Evolutionary conservation across 2,797 vertebrate genomes (phyloP), one percentile per base, ranked within the genome.

Genomic region (Anabas testudineus): DNA sequence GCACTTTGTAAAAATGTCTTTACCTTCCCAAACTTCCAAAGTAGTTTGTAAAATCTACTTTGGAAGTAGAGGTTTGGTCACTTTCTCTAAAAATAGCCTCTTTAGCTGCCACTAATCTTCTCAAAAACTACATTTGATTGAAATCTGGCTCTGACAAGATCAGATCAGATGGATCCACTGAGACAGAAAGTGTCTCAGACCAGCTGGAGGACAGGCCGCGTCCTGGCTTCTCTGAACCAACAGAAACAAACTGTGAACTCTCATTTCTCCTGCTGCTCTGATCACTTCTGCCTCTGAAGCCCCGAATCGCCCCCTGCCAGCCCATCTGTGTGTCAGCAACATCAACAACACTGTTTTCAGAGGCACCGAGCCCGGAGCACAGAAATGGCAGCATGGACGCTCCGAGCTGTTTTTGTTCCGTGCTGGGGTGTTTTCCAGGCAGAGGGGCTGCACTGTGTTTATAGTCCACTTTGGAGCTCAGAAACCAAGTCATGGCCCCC

Each of bases 161-260:
- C 54, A 9, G 32, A n/a, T n/a, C n/a, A n/a, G n/a, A n/a, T n/a
- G n/a, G n/a, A n/a, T n/a, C n/a, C n/a, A n/a, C n/a, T n/a, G n/a
- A n/a, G n/a, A n/a, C n/a, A n/a, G n/a, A n/a, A n/a, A n/a, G n/a
- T n/a, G n/a, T n/a, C n/a, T n/a, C n/a, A 19, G 53, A 66, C 55
- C 74, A 66, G 62, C 55, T 61, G 74, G 43, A 49, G 67, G 37
- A 46, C 43, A 13, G 19, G 26, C 34, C 14, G 45, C 63, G 59
- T 63, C 57, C 58, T 57, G 58, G 45, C 30, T 54, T 53, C 39
- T 8, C 56, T n/a, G 52, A 49, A 57, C 57, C 32, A 62, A 71
- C 62, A 58, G 68, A 57, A 62, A 71, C 56, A 45, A 54, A 65
- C 34, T 12, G 47, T 19, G 67, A 61, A 55, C 24, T 22, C 24